A percentile compares a stretch with the other conserved stretches of the same genome.
These are phyloP conservation scores for Sphenodon punctatus DNA, from an alignment of 2,797 vertebrate species.

Conservation along the genomic window DNA sequence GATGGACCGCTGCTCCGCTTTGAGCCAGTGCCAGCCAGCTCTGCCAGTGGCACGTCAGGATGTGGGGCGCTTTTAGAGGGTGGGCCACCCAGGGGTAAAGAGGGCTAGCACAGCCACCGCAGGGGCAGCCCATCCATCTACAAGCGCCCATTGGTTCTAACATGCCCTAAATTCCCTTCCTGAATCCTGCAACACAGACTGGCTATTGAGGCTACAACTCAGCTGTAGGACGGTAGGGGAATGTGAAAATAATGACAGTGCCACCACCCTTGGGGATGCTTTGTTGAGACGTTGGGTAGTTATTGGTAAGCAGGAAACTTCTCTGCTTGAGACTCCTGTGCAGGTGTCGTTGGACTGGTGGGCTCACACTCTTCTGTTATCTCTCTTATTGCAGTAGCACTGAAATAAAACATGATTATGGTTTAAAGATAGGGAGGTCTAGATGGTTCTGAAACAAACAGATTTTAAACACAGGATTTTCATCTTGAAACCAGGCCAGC, in stretches of 20 bases:
- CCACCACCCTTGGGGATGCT: not conserved
- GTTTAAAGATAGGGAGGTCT: not conserved
- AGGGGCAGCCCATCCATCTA: too few species aligned
- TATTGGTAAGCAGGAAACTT: slow-evolving; percentile 20
- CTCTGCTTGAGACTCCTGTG: slow-evolving; percentile 30
- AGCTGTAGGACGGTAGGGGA: not conserved
- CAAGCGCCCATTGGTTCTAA: slow-evolving; percentile 28
- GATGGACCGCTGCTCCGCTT: too few species aligned
- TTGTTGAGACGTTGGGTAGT: slow-evolving; percentile 6
- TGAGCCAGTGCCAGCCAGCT: too few species aligned
- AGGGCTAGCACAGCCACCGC: too few species aligned
- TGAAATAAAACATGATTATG: slow-evolving; percentile 48
- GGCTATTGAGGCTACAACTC: not conserved
- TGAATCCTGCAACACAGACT: slow-evolving; percentile 17
- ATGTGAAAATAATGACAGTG: not conserved
- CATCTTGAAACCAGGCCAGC: not conserved
- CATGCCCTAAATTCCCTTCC: slow-evolving; percentile 47
- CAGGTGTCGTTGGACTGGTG: slow-evolving; percentile 31
- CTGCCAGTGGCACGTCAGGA: too few species aligned
- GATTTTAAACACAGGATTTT: not conserved
- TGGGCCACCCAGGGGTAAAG: too few species aligned
- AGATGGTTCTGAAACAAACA: not conserved
- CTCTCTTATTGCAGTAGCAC: slow-evolving; percentile 29
- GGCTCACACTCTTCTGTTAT: not conserved
- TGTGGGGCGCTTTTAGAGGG: too few species aligned